A percentile compares a stretch with the other conserved stretches of the same genome.
Conservation (phyloP, 1,140 invertebrate species). For the Drosophila bifasciata region DNA sequence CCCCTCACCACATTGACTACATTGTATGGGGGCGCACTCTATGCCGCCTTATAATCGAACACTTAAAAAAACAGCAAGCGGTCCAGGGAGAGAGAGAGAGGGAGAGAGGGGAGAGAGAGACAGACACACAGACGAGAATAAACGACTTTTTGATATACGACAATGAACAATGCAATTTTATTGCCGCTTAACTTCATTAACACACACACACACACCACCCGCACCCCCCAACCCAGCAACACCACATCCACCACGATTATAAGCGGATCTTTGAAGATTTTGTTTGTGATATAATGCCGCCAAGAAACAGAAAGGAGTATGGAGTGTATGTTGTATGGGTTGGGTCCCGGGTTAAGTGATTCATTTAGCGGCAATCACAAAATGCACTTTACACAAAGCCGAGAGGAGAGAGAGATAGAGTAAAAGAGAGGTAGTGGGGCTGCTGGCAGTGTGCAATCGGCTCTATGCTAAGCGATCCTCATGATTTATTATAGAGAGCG, state of each 20-base stretch:
- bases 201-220: constrained; percentile 25
- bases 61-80: constrained; percentile 62
- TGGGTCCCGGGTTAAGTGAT: constrained; percentile 68
- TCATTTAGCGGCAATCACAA: constrained; percentile 80
- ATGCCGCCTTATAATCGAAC: constrained; percentile 33
- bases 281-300: constrained; percentile 74
- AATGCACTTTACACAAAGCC: constrained; percentile 70
- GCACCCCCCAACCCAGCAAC: too few species aligned
- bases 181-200: constrained; percentile 80
- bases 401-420: not conserved
- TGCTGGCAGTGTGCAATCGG: not conserved
- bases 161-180: constrained; percentile 76
- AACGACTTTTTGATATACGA: constrained; percentile 66
- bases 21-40: constrained; percentile 12
- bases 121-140: constrained; percentile 24
- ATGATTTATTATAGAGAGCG: constrained; percentile 69
- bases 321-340: constrained; percentile 14
- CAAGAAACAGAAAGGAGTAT: constrained; percentile 40
- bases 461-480: constrained; percentile 39
- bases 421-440: not conserved
- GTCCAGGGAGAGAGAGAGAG: constrained; percentile 5
- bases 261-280: constrained; percentile 72
- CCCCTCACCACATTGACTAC: not conserved
- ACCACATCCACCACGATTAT: constrained; percentile 45
- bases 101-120: constrained; percentile 1